Base-by-base conservation (phyloP, 2,797 vertebrate species). In the Lagodon rhomboides region DNA sequence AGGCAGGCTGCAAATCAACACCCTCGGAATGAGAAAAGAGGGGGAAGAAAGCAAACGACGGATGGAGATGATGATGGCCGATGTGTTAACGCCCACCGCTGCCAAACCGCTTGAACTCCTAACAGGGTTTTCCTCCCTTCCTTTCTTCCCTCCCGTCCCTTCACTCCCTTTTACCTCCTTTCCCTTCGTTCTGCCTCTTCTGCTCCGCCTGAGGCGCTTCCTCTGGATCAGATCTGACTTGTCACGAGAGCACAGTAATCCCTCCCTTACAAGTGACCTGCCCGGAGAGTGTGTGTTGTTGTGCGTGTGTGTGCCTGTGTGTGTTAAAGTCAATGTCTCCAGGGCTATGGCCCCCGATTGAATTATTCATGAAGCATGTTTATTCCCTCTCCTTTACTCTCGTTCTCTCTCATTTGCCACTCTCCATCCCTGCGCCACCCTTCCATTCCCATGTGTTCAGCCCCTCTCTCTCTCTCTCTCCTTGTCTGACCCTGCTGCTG, bases 341-440 rank as follows among this genome's bases (percentile, higher is more conserved):
- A 49, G 74, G 85, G 90, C 82, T 80, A 44, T 82, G 87, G 79
- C 86, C 82, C 82, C 82, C 73, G 17, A 77, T 85, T 89, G 82
- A 90, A 92, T 90, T 86, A 92, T 90, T 89, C 91, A 93, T 91
- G 78, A 87, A 76, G 74, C 77, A 64, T 89, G 81, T 86, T 90
- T 84, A 86, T 79, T 80, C 79, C 83, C 64, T 84, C 82, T 83
- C 59, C 70, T 76, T 82, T 73, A 68, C 76, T 65, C 55, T 20
- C 12, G 12, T 53, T 77, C 76, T 64, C 65, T 81, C 71, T 79
- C 60, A 75, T 80, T 83, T 75, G 64, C 50, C n/a, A 22, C 74
- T 60, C 61, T 47, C 54, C 49, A 56, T 67, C 47, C 64, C 73
- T 16, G 43, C 59, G 4, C 56, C 55, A 63, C 62, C 6, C 63